Evolutionary conservation across 2,797 vertebrate genomes (phyloP), one percentile per base, ranked within the genome.

Genomic region (Acestrorhynchus altus): DNA sequence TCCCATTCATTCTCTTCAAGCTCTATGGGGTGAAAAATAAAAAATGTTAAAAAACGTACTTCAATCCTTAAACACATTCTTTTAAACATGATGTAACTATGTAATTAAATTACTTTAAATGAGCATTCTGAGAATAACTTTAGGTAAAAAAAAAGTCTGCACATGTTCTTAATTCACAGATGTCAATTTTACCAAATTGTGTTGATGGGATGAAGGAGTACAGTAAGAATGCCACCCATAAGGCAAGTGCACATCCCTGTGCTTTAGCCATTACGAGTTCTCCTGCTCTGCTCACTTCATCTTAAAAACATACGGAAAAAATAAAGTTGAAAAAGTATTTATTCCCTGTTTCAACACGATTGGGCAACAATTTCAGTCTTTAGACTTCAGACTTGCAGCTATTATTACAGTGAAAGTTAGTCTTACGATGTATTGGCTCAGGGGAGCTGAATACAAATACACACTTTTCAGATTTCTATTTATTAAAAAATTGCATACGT

Each of bases 1-100:
- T 44, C 60, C 76, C 76, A 78, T 35, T 66, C 67, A 8, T 44
- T 24, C 35, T 65, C 69, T 18, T 64, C 18, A 22, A 72, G 39
- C 22, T 54, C 76, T 78, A 47, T 11, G 47, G 49, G 26, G 52
- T 26, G 4, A 11, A 47, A 0, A 47, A 8, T 15, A 67, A 67
- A 2, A 22, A 22, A 22, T 16, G 18, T n/a, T n/a, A 18, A 42
- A 8, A 6, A 63, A 16, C 39, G n/a, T n/a, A n/a, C 31, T 15
- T 4, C 8, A 13, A 63, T n/a, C n/a, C n/a, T n/a, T n/a, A n/a
- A n/a, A n/a, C n/a, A n/a, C n/a, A n/a, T n/a, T n/a, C n/a, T n/a
- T n/a, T n/a, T n/a, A n/a, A n/a, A n/a, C n/a, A n/a, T n/a, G n/a
- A n/a, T n/a, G n/a, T n/a, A n/a, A n/a, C n/a, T n/a, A 31, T 63